A percentile compares a stretch with the other conserved stretches of the same genome.
phyloP scores from a whole-genome alignment of 1,140 invertebrate genomes.

The Anoplolepis gracilipes region DNA sequence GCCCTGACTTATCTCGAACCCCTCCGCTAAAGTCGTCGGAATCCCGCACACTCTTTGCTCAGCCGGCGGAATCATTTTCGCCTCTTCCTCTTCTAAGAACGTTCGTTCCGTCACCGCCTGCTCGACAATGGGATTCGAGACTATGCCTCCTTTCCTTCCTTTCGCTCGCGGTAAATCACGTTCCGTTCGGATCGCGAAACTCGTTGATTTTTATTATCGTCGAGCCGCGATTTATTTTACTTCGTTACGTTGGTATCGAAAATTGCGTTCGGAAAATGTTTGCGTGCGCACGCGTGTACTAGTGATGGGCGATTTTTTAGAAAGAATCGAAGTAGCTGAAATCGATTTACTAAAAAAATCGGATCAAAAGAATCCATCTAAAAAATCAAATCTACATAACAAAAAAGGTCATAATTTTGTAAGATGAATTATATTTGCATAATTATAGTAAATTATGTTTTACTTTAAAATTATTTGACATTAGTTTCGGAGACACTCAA shows the following conservation, averaged over 20 bases:
- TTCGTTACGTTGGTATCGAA: conserved; percentile 72
- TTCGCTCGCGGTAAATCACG: conserved; percentile 69
- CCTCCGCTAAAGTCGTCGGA: conserved; percentile 48
- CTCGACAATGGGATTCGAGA: conserved; percentile 43
- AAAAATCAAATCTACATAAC: too few relatives aligned
- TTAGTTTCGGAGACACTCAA: too few relatives aligned
- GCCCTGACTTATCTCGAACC: conserved; percentile 78
- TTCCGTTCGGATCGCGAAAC: conserved; percentile 59
- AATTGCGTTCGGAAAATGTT: conserved; percentile 39
- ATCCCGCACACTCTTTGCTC: conserved; percentile 54
- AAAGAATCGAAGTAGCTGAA: too few relatives aligned
- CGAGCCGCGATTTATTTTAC: conserved; percentile 71
- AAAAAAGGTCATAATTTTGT: too few relatives aligned
- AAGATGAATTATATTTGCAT: too few relatives aligned
- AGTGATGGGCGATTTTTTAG: too few relatives aligned
- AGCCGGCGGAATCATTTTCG: conserved; percentile 61
- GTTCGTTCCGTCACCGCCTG: conserved; percentile 46
- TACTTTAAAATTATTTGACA: too few relatives aligned
- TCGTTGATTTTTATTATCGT: conserved; percentile 70
- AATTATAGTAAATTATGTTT: too few relatives aligned
- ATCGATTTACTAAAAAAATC: too few relatives aligned
- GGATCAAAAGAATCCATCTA: too few relatives aligned
- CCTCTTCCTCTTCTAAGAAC: conserved; percentile 39
- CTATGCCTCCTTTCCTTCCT: conserved; percentile 31
- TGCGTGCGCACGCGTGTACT: neutral